A percentile compares a stretch with the other conserved stretches of the same genome.
phyloP scores from a whole-genome alignment of 2,888 invertebrate genomes.

The Dryobota labecula region DNA sequence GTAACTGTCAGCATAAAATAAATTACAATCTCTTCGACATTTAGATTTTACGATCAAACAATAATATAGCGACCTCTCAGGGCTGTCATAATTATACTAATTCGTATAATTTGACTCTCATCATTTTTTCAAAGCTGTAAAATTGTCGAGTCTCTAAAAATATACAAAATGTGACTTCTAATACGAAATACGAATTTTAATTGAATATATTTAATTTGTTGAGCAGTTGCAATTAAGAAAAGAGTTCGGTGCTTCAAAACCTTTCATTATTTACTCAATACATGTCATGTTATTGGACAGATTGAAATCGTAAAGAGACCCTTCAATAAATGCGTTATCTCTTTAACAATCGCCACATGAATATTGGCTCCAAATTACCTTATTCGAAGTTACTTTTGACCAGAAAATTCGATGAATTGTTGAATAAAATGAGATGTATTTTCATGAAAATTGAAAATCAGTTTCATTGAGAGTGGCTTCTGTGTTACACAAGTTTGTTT shows the following conservation, averaged over 20 bases:
- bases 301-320: background rate
- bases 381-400: background rate
- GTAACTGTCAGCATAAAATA: constrained; percentile 3
- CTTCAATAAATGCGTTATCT: background rate
- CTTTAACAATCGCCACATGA: background rate
- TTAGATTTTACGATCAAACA: constrained; percentile 35
- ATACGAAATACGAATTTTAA: constrained; percentile 9
- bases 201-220: background rate
- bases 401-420: constrained; percentile 15
- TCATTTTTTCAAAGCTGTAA: background rate
- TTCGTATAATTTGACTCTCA: constrained; percentile 41
- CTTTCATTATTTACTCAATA: background rate
- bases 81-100: constrained; percentile 24
- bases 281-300: background rate
- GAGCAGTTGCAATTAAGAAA: background rate
- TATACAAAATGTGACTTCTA: constrained; percentile 28
- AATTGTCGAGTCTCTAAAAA: constrained; percentile 11
- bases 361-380: background rate
- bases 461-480: background rate
- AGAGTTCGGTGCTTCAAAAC: background rate
- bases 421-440: background rate
- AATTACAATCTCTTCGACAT: background rate
- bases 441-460: background rate
- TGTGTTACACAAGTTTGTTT: background rate
- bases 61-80: constrained; percentile 7